These are phyloP conservation scores for Erythrolamprus reginae DNA, from an alignment of 2,113 vertebrate genomes.

Conservation along the genomic window DNA sequence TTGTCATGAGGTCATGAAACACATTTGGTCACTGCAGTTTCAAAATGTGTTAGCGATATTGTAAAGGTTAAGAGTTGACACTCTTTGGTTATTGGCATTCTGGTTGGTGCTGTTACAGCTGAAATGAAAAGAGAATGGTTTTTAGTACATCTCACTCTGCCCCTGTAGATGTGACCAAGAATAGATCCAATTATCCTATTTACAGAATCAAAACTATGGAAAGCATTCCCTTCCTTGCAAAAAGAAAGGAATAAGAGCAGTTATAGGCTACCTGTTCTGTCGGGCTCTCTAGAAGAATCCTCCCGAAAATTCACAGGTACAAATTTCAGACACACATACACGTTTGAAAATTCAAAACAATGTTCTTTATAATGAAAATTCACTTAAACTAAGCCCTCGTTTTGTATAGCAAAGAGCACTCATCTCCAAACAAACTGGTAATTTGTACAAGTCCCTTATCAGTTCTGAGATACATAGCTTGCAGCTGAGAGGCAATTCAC, in stretches of 20 bases:
- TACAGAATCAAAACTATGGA: not conserved
- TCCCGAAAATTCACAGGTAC: too few species aligned
- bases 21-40: not conserved
- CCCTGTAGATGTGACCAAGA: not conserved
- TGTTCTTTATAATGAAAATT: too few species aligned
- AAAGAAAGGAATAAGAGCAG: not conserved
- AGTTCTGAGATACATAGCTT: too few species aligned
- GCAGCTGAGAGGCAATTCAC: too few species aligned
- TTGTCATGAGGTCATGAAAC: not conserved
- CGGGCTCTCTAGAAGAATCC: too few species aligned
- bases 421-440: too few species aligned
- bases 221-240: not conserved
- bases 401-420: too few species aligned
- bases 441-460: too few species aligned
- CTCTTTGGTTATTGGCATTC: not conserved
- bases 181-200: not conserved
- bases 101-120: not conserved
- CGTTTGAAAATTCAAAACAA: too few species aligned
- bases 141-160: not conserved
- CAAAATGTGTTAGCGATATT: not conserved
- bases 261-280: too few species aligned
- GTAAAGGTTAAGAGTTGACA: not conserved
- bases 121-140: not conserved
- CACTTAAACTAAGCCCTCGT: too few species aligned
- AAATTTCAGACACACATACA: too few species aligned